Evolutionary conservation across 2,888 invertebrate genomes (phyloP).

Genomic region (Drosophila gaucha): DNA sequence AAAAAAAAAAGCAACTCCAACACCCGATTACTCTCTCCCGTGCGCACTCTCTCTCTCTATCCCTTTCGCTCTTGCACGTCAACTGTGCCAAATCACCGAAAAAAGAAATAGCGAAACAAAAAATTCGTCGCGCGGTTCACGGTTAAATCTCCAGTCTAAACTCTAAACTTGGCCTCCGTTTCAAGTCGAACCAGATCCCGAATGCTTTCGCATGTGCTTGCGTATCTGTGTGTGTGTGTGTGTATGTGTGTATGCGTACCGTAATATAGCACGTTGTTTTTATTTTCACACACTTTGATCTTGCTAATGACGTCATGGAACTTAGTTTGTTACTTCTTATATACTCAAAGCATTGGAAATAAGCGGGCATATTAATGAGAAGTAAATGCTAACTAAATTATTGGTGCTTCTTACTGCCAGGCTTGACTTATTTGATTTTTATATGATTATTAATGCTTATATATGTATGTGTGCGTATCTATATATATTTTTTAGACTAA

Average conservation of each 20-base stretch:
- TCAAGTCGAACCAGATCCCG: constrained; percentile 72
- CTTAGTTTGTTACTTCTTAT: background rate
- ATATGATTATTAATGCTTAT: no score
- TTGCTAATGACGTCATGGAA: constrained; percentile 28
- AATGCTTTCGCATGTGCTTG: constrained; percentile 15
- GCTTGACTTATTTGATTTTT: no score
- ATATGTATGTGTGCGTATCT: no score
- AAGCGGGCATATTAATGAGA: background rate
- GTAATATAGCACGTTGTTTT: constrained; percentile 17
- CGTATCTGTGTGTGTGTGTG: background rate
- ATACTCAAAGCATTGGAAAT: background rate
- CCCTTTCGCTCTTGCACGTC: constrained; percentile 2
- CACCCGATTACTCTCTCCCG: background rate
- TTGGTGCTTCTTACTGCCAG: background rate
- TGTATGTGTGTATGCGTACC: constrained; percentile 16
- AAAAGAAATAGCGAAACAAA: background rate
- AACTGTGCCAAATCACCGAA: constrained; percentile 19
- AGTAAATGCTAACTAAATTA: background rate
- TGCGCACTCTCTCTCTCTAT: background rate
- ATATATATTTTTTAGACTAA: no score
- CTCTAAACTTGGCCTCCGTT: constrained; percentile 58
- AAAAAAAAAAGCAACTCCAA: background rate
- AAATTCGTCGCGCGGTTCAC: constrained; percentile 21
- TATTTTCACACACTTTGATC: constrained; percentile 16
- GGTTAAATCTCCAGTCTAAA: constrained; percentile 23